Percentiles rank a stretch among this genome's conserved stretches.
Evolutionary conservation across 2,888 invertebrate genomes (phyloP).

Genomic region (Chirona hameri): DNA sequence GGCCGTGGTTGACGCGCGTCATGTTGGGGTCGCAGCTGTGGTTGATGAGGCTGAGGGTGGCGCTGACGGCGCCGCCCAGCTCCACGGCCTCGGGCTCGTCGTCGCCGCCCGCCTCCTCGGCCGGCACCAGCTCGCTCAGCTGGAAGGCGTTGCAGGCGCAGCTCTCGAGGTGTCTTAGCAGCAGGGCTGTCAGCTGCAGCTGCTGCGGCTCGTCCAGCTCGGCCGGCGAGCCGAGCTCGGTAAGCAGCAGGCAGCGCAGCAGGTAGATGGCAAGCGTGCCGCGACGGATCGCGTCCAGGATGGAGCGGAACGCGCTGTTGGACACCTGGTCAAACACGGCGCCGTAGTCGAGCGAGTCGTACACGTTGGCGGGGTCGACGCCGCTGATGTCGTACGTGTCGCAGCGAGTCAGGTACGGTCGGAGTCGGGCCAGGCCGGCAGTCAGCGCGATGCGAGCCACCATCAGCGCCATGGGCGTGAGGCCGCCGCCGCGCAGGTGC

Average conservation of each 20-base stretch:
- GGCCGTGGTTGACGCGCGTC: slow-evolving; percentile 47
- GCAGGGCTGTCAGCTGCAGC: slow-evolving; percentile 44
- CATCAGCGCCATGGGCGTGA: slow-evolving; percentile 38
- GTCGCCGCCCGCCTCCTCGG: slow-evolving; percentile 41
- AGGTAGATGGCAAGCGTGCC: slow-evolving; percentile 49
- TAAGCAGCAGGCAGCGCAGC: slow-evolving; percentile 46
- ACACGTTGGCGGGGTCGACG: slow-evolving; percentile 35
- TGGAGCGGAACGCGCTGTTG: slow-evolving; percentile 34
- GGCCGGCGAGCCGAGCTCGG: slow-evolving; percentile 39
- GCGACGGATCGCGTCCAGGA: slow-evolving; percentile 46
- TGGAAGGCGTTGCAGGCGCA: slow-evolving; percentile 53
- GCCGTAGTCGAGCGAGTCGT: slow-evolving; percentile 36
- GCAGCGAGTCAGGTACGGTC: not conserved
- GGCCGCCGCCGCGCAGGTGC: slow-evolving; percentile 34
- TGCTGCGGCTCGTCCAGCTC: slow-evolving; percentile 38
- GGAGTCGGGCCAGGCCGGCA: not conserved
- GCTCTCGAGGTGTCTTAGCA: slow-evolving; percentile 50
- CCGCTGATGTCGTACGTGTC: not conserved
- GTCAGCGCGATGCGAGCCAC: slow-evolving; percentile 34
- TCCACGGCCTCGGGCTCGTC: slow-evolving; percentile 42
- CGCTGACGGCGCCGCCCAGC: slow-evolving; percentile 51
- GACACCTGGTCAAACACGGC: slow-evolving; percentile 36
- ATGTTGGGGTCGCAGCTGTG: slow-evolving; percentile 52
- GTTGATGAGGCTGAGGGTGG: slow-evolving; percentile 52
- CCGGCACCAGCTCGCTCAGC: slow-evolving; percentile 45